These are phyloP conservation scores for Zoanthus sansibaricus DNA, from an alignment of 92 coral and sea anemone species.

Conservation along the genomic window DNA sequence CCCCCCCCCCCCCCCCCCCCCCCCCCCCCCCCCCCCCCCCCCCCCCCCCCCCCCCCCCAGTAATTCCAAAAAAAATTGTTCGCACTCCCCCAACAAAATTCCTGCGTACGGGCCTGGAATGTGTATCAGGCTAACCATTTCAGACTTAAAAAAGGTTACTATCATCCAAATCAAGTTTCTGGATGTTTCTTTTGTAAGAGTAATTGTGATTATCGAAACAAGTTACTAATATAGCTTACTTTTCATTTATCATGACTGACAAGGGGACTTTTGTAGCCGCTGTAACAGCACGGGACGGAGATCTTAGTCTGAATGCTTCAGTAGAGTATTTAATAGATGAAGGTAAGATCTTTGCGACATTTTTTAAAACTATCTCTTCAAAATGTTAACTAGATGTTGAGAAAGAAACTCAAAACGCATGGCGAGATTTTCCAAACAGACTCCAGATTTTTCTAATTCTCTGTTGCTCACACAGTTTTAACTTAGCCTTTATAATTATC, in stretches of 20 bases:
- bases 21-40: too few relatives aligned
- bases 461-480: too few relatives aligned
- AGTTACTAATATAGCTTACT: background rate
- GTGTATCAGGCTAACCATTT: too few relatives aligned
- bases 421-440: background rate
- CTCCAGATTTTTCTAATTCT: background rate
- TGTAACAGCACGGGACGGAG: constrained; percentile 95
- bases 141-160: too few relatives aligned
- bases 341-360: constrained; percentile 43
- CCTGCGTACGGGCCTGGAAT: too few relatives aligned
- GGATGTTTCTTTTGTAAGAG: background rate
- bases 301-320: constrained; percentile 80
- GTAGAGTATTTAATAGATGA: constrained; percentile 85
- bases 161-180: too few relatives aligned
- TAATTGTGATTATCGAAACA: background rate
- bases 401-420: background rate
- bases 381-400: too few relatives aligned
- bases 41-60: too few relatives aligned
- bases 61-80: too few relatives aligned
- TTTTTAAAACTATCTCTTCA: background rate
- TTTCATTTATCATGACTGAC: background rate
- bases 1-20: too few relatives aligned
- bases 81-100: too few relatives aligned
- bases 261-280: constrained; percentile 84
- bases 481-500: too few relatives aligned